phyloP scores from a whole-genome alignment of 1,140 invertebrate genomes.

The Nylanderia fulva region DNA sequence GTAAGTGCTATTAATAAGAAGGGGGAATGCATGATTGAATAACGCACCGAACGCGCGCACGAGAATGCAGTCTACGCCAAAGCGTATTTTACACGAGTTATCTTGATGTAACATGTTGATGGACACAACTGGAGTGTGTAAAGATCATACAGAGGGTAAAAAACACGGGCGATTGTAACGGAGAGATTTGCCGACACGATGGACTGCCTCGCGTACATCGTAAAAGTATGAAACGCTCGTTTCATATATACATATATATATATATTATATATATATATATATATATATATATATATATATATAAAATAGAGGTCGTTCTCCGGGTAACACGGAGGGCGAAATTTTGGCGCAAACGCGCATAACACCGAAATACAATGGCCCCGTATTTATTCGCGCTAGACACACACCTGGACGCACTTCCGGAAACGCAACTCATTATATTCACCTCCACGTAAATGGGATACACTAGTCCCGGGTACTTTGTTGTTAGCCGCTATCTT shows the following conservation, averaged over 20 bases:
- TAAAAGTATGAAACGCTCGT: conserved; percentile 14
- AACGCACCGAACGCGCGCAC: background rate
- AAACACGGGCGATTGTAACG: conserved; percentile 27
- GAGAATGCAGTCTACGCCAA: background rate
- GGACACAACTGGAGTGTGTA: background rate
- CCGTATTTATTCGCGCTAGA: conserved; percentile 38
- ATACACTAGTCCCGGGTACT: background rate
- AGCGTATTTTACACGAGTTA: conserved; percentile 25
- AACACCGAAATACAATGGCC: background rate
- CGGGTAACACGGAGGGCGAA: background rate
- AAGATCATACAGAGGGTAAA: background rate
- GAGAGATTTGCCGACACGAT: background rate
- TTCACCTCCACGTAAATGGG: conserved; percentile 24
- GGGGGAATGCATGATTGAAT: conserved; percentile 41
- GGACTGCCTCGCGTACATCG: conserved; percentile 3
- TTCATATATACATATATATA: too few species aligned
- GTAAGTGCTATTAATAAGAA: conserved; percentile 45
- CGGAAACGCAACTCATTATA: background rate
- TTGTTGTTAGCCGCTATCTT: conserved; percentile 37
- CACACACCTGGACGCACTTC: background rate
- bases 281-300: too few species aligned
- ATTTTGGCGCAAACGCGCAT: conserved; percentile 23
- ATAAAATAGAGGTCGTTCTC: background rate
- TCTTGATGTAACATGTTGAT: conserved; percentile 29
- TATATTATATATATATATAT: too few species aligned